phyloP scores from a whole-genome alignment of 2,113 vertebrate species.

The Dromaius novaehollandiae region DNA sequence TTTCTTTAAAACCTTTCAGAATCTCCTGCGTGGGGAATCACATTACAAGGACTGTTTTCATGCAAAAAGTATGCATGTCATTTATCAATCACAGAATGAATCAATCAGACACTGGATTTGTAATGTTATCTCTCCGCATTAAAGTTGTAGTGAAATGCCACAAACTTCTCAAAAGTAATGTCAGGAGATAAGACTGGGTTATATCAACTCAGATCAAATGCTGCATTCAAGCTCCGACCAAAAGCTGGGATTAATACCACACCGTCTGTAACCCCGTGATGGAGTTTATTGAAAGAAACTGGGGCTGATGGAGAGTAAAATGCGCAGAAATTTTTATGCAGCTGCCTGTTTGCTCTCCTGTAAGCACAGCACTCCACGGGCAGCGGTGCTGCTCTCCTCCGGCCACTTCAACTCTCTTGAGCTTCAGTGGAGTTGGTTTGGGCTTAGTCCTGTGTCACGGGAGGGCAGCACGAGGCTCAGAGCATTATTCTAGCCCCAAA shows the following conservation, averaged over 20 bases:
- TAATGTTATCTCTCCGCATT: constrained; percentile 15
- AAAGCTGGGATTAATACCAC: not conserved
- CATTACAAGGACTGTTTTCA: constrained; percentile 39
- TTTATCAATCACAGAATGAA: constrained; percentile 63
- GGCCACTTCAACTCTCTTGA: not conserved
- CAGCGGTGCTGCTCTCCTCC: not conserved
- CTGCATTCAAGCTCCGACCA: not conserved
- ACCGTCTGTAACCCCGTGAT: not conserved
- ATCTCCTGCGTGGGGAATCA: not conserved
- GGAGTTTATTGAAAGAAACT: not conserved
- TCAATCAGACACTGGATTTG: constrained; percentile 28
- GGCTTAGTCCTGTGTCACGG: not conserved
- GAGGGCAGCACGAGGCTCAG: constrained; percentile 14
- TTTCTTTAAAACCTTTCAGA: not conserved
- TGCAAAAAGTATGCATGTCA: constrained; percentile 29
- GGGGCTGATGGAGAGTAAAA: not conserved
- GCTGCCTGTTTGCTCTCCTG: not conserved
- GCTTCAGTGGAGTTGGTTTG: not conserved
- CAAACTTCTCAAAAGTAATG: rapidly evolving
- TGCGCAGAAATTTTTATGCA: not conserved
- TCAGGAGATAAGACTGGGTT: constrained; percentile 35
- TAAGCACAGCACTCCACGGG: not conserved
- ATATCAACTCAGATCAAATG: not conserved
- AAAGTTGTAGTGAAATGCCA: not conserved
- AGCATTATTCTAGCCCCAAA: not conserved